These are phyloP conservation scores for Streblospio benedicti DNA, from an alignment of 1,140 invertebrate species.

Conservation along the genomic window DNA sequence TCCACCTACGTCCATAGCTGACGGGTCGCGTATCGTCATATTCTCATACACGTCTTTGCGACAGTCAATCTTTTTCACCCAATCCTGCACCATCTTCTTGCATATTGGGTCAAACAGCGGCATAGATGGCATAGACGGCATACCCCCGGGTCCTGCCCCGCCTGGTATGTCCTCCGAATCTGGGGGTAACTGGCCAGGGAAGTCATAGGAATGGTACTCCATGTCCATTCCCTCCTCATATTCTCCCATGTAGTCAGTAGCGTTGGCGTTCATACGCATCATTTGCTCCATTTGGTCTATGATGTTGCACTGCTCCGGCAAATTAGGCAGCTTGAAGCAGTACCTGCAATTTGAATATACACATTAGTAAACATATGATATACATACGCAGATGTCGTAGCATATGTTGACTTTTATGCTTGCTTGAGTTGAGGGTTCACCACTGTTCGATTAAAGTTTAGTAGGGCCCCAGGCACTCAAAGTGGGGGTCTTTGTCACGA, in stretches of 20 bases:
- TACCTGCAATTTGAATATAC: too few species aligned
- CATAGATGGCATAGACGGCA: neutral
- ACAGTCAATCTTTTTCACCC: constrained; percentile 2
- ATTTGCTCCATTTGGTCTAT: neutral
- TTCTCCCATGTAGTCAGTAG: too few species aligned
- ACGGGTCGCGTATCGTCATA: constrained; percentile 16
- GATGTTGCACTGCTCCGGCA: neutral
- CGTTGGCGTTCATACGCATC: too few species aligned
- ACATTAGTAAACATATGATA: too few species aligned
- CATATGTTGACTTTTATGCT: too few species aligned
- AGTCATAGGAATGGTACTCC: constrained; percentile 1
- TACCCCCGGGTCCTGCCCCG: neutral
- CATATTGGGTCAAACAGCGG: neutral
- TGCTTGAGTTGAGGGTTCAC: too few species aligned
- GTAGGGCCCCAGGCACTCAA: too few species aligned
- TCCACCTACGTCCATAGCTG: constrained; percentile 15
- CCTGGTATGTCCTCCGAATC: neutral
- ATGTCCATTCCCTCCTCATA: too few species aligned
- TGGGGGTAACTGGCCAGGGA: too few species aligned
- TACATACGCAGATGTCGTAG: too few species aligned
- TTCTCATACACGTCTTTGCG: constrained; percentile 14
- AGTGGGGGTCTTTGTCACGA: too few species aligned
- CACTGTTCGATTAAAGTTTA: too few species aligned
- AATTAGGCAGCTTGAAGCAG: constrained; percentile 11
- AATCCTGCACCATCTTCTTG: neutral